Base-by-base conservation (phyloP, 1,140 invertebrate genomes). In the Camponotus floridanus region DNA sequence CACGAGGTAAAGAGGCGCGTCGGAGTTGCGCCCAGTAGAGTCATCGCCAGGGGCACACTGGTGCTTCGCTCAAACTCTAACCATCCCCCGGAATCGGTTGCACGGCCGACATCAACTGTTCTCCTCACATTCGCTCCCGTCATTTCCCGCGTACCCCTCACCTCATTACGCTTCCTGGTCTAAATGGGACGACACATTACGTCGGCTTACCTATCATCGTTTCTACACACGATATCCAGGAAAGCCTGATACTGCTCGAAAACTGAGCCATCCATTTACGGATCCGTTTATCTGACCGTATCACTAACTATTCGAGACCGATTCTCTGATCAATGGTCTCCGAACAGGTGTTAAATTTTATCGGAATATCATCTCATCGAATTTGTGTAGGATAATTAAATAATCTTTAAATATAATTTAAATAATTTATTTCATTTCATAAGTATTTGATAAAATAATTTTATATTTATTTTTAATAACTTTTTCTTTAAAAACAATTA, bases 111-210 rank as follows among this genome's bases (percentile, higher is more conserved):
- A 55, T 57, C 71, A 73, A 33, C 79, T 51, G 45, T 83, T 33
- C 55, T 76, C 31, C 78, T 76, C 33, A 59, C 18, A 51, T 87
- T 74, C 64, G 65, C 70, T 57, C 18, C n/a, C 70, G 26, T 87
- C 85, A 21, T 67, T 85, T 48, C 39, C 33, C 33, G 45, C 59
- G 55, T 2, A 8, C 64, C 39, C 26, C 73, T 73, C 31, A 73
- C 81, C 91, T 91, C 91, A 89, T 93, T 91, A 92, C 87, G 89
- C 86, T 93, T 92, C 86, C 92, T 90, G 92, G 67, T 92, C 83
- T 91, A 92, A 93, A 93, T 92, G 89, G 92, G 83, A 73, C 87
- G 85, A 87, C 79, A 83, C 87, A 92, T 93, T 92, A 92, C 81
- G 67, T 67, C 64, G 89, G 90, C 92, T 92, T 92, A 92, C 88